These are phyloP conservation scores for Aquatica leii DNA, from an alignment of 2,888 invertebrate genomes.

Conservation along the genomic window DNA sequence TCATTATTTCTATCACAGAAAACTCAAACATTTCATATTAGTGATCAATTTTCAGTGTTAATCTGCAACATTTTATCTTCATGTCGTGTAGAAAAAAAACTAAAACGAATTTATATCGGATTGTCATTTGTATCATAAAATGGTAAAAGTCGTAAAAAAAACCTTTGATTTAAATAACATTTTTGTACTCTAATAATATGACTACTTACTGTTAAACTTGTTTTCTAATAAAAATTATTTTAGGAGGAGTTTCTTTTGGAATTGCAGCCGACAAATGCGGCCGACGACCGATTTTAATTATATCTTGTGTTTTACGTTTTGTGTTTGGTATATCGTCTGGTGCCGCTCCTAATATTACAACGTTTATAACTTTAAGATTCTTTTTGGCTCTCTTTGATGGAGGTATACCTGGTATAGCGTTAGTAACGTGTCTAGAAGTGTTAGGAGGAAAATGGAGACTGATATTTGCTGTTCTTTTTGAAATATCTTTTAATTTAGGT, in stretches of 20 bases:
- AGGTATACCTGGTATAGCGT: constrained; percentile 58
- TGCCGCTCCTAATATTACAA: constrained; percentile 70
- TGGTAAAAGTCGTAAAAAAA: too few relatives aligned
- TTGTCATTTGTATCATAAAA: too few relatives aligned
- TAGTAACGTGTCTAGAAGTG: neutral
- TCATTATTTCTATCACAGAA: too few relatives aligned
- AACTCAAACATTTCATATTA: too few relatives aligned
- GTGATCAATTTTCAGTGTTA: too few relatives aligned
- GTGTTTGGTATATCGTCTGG: constrained; percentile 75
- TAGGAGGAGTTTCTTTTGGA: constrained; percentile 79
- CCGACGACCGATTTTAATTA: constrained; percentile 75
- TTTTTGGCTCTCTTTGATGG: constrained; percentile 78
- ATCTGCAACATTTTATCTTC: too few relatives aligned
- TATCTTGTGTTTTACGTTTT: constrained; percentile 76
- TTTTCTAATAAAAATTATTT: constrained; percentile 37
- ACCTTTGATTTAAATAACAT: too few relatives aligned
- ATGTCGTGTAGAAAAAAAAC: too few relatives aligned
- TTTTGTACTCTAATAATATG: too few relatives aligned
- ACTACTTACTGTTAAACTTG: too few relatives aligned
- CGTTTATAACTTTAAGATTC: constrained; percentile 74
- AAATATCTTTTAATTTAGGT: constrained; percentile 66
- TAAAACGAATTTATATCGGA: too few relatives aligned
- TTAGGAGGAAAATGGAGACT: constrained; percentile 63
- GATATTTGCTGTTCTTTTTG: constrained; percentile 65
- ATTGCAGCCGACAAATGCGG: constrained; percentile 81